These are phyloP conservation scores for Cryptomyrus ogoouensis DNA, from an alignment of 2,113 vertebrate species.

Conservation along the genomic window DNA sequence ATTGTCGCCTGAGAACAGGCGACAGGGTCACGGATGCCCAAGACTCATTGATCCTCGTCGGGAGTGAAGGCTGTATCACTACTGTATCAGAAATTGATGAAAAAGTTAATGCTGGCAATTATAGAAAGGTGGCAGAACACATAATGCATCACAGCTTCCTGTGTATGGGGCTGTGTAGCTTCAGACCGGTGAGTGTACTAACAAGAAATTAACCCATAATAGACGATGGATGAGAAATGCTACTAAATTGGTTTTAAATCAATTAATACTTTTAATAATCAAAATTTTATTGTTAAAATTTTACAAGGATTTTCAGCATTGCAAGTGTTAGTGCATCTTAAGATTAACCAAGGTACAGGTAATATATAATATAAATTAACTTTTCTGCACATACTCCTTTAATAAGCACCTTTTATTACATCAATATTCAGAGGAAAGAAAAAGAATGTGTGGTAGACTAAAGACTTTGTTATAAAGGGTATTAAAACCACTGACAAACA, in stretches of 20 bases:
- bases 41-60: no score
- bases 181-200: no score
- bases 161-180: no score
- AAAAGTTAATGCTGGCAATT: no score
- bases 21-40: no score
- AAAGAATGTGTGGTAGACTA: background rate
- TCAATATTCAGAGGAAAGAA: background rate
- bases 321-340: background rate
- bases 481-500: background rate
- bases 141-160: no score
- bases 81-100: no score
- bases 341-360: background rate
- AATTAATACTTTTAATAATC: background rate
- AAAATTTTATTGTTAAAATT: background rate
- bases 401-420: background rate
- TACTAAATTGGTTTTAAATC: background rate
- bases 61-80: no score
- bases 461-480: background rate
- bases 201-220: background rate
- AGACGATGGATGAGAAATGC: background rate
- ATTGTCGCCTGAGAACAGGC: no score
- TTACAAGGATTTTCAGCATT: background rate
- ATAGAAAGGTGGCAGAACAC: no score
- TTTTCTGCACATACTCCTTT: background rate
- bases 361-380: background rate